Conservation (phyloP, 2,113 vertebrate genomes). For the Entelurus aequoreus region DNA sequence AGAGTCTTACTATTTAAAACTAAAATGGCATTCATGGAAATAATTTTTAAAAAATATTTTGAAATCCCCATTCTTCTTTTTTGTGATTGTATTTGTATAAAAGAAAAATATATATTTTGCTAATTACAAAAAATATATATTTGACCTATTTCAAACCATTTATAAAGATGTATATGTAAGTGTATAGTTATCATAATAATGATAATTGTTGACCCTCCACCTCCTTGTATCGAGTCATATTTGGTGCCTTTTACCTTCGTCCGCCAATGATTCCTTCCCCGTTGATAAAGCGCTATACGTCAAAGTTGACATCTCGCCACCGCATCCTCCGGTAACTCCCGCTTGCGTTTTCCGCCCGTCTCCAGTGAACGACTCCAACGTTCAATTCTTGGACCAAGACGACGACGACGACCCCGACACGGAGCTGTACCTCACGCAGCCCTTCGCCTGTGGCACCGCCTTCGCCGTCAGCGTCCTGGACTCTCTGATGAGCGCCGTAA, state of each 20-base stretch:
- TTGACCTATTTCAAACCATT: no score
- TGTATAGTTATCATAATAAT: background rate
- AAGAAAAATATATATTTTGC: no score
- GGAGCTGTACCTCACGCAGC: conserved; percentile 97
- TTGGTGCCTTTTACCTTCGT: background rate
- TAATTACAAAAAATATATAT: no score
- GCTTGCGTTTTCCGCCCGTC: conserved; percentile 40
- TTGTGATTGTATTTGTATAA: no score
- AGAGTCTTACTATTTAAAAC: no score
- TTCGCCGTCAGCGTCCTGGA: conserved; percentile 97
- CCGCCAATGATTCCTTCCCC: no score
- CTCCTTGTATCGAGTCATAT: background rate
- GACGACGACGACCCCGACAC: conserved; percentile 98
- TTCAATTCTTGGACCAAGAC: conserved; percentile 99
- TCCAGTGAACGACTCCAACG: conserved; percentile 97
- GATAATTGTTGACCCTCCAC: background rate
- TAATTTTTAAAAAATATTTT: no score
- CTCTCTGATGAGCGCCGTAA: conserved; percentile 98
- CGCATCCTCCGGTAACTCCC: background rate
- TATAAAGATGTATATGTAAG: no score
- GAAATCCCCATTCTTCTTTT: no score
- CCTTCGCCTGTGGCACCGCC: conserved; percentile 95
- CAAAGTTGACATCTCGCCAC: background rate
- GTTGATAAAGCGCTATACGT: background rate
- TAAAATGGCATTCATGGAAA: no score